Evolutionary conservation across 2,888 invertebrate genomes (phyloP), one percentile per base, ranked within the genome.

Genomic region (Cacoxenus indagator): DNA sequence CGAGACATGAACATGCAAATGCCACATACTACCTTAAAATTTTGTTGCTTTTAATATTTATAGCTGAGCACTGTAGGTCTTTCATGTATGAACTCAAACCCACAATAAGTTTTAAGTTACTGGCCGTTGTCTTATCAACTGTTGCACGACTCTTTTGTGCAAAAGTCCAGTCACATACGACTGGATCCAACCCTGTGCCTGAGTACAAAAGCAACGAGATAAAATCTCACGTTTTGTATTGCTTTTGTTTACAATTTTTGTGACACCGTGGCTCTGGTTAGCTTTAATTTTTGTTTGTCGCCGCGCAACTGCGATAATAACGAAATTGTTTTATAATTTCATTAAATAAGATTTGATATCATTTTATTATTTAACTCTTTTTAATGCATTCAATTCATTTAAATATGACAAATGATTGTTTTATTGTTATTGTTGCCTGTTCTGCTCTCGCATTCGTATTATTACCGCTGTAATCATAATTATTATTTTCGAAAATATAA

Each of bases 291-390:
- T 14, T 37, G 37, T 14, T 37, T 8, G 14, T 14, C 37, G 37
- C 37, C 37, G 37, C 37, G 37, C 37, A 8, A 5, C 51, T 6
- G 22, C 22, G 22, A n/a, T 3, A 51, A 37, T 8, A 43, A 61
- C 37, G 11, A 61, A 61, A 61, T 61, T 61, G 59, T 22, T 61
- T 61, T 61, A 61, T 37, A 61, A 61, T 61, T 37, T 61, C 27
- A 61, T 61, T 61, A 22, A 37, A 61, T 61, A 19, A 61, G 59
- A 37, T 61, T 43, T 61, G 37, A 61, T 61, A 22, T 61, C 29
- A 37, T 17, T 37, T 27, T 45, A 22, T 51, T 22, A 22, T 51
- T 51, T n/a, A n/a, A n/a, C n/a, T n/a, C n/a, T n/a, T 51, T 62
- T 62, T 62, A 27, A 27, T n/a, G 57, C 29, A 45, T 62, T 45